These are phyloP conservation scores for Valencia hispanica DNA, from an alignment of 2,797 vertebrate genomes.

Conservation along the genomic window DNA sequence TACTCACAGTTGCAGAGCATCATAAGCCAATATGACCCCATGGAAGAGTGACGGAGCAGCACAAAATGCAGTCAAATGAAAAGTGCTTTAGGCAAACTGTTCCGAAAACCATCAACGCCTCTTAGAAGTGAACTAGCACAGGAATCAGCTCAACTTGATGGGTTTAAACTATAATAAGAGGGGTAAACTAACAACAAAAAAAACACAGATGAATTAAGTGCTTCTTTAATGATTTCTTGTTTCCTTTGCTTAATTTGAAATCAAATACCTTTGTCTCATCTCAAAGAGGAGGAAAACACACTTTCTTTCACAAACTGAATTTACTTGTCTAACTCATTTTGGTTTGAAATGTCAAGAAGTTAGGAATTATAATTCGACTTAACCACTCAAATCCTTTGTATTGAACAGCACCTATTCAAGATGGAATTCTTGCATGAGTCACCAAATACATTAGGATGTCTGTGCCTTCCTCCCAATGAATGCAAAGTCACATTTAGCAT, in stretches of 20 bases:
- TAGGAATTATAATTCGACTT: conserved; percentile 42
- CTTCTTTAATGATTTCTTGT: conserved; percentile 20
- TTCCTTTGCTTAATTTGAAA: conserved; percentile 6
- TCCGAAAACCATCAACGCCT: conserved; percentile 53
- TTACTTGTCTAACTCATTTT: conserved; percentile 8
- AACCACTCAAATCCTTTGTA: conserved; percentile 36
- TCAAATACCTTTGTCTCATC: conserved; percentile 23
- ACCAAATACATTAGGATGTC: conserved; percentile 62
- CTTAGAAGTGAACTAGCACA: conserved; percentile 19
- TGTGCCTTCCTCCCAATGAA: conserved; percentile 67
- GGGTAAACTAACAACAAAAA: conserved; percentile 20
- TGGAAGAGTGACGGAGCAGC: conserved; percentile 50
- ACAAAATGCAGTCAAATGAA: conserved; percentile 73
- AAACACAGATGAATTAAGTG: conserved; percentile 13
- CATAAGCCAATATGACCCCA: conserved; percentile 76
- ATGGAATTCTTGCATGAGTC: conserved; percentile 66
- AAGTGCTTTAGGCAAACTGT: conserved; percentile 70
- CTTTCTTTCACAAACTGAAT: conserved; percentile 11
- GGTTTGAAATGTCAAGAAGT: conserved; percentile 13
- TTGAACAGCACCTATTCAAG: conserved; percentile 30
- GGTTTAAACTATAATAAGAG: conserved; percentile 16
- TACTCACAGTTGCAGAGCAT: conserved; percentile 75
- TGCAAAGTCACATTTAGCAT: conserved; percentile 76
- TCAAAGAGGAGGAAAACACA: conserved; percentile 9
- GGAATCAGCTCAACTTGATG: not conserved